phyloP scores from a whole-genome alignment of 2,113 vertebrate species.

The Cyprinodon brontotheroides region DNA sequence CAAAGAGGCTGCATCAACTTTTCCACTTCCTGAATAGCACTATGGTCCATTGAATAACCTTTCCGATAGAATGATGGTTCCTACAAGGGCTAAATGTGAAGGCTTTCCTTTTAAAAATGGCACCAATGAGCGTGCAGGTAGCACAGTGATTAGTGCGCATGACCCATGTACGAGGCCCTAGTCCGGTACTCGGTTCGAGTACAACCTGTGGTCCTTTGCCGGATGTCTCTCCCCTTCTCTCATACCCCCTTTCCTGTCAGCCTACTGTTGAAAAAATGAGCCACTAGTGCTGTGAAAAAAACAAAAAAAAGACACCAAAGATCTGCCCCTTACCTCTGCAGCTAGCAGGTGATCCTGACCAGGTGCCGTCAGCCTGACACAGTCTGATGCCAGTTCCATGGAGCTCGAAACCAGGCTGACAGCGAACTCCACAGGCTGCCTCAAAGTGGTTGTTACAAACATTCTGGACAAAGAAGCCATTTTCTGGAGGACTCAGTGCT shows the following conservation, averaged over 20 bases:
- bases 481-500: constrained; percentile 86
- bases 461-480: constrained; percentile 94
- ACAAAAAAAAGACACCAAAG: background rate
- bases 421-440: constrained; percentile 92
- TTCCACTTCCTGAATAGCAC: no score
- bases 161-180: no score
- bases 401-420: constrained; percentile 89
- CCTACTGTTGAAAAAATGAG: no score
- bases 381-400: constrained; percentile 90
- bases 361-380: constrained; percentile 89
- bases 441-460: constrained; percentile 94
- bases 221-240: no score
- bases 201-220: no score
- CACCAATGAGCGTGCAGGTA: background rate
- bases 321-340: constrained; percentile 85
- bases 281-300: no score
- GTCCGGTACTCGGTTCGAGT: no score
- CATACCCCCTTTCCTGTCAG: no score
- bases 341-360: constrained; percentile 87
- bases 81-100: background rate
- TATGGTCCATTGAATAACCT: no score
- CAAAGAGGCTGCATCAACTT: no score
- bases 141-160: no score
- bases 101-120: background rate
- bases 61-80: background rate